Percentiles rank a stretch among this genome's conserved stretches.
Conservation (phyloP, 2,113 vertebrate genomes). For the Sander lucioperca region DNA sequence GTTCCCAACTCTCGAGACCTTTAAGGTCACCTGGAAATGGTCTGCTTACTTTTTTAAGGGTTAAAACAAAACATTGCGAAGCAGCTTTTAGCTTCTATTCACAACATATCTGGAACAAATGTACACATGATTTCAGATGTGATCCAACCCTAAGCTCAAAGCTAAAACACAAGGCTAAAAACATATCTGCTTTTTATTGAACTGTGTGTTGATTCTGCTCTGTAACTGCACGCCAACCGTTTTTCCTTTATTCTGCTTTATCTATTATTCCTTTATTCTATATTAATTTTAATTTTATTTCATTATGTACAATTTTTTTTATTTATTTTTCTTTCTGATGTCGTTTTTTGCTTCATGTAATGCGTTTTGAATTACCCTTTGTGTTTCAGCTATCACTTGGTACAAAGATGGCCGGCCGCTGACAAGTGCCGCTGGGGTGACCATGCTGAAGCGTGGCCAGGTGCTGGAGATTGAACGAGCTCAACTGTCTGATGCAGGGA, state of each 20-base stretch:
- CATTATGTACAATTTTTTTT: no score
- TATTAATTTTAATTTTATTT: not conserved
- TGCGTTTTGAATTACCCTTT: not conserved
- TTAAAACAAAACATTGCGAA: not conserved
- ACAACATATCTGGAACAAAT: not conserved
- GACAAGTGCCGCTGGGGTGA: slow-evolving; percentile 76
- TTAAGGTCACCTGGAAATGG: not conserved
- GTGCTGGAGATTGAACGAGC: slow-evolving; percentile 87
- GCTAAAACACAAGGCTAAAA: not conserved
- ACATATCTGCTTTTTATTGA: not conserved
- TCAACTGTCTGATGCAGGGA: slow-evolving; percentile 89
- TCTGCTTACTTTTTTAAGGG: not conserved
- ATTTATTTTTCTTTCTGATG: not conserved
- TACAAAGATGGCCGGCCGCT: slow-evolving; percentile 91
- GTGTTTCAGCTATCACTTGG: slow-evolving; percentile 88
- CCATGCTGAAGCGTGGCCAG: slow-evolving; percentile 86
- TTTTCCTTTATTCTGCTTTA: no score
- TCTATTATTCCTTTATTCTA: not conserved
- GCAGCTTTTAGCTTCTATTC: not conserved
- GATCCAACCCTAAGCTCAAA: not conserved
- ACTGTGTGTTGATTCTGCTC: not conserved
- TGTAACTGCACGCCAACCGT: not conserved
- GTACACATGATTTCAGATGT: not conserved
- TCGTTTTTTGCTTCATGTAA: not conserved
- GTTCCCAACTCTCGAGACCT: not conserved